Evolutionary conservation across 1,140 invertebrate species (phyloP).

Genomic region (Aphelinus atriplicis): DNA sequence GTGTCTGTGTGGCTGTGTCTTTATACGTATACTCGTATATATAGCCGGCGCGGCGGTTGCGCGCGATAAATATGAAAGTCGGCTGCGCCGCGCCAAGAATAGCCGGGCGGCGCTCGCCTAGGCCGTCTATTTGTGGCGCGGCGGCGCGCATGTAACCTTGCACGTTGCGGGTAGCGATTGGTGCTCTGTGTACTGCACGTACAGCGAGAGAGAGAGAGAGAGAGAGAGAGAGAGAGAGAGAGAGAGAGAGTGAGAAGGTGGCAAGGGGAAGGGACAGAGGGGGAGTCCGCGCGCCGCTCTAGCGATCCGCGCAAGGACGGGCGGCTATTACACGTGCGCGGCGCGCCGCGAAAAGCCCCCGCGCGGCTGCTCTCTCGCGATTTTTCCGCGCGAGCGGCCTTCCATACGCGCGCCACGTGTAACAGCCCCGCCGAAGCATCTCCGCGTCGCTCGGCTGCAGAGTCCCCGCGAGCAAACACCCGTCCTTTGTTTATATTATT

Average conservation of each 20-base stretch:
- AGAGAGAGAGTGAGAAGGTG: no score
- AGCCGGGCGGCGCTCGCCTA: slow-evolving; percentile 11
- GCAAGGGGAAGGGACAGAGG: no score
- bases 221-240: no score
- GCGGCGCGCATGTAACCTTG: slow-evolving; percentile 19
- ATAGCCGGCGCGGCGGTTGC: neutral
- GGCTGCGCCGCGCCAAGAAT: slow-evolving; percentile 16
- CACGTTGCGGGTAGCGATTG: slow-evolving; percentile 13
- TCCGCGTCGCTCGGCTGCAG: no score
- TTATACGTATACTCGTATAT: neutral
- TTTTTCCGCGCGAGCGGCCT: no score
- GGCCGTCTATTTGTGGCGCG: slow-evolving; percentile 26
- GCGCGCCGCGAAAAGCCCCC: neutral
- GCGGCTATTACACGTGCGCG: neutral
- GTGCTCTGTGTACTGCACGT: neutral
- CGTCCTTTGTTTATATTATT: no score
- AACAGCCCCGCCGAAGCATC: no score
- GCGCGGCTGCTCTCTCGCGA: no score
- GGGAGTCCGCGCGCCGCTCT: neutral
- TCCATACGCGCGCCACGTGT: no score
- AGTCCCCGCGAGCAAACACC: no score
- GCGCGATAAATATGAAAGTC: no score
- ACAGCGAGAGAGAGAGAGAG: no score
- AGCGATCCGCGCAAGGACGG: neutral
- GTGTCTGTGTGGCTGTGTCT: neutral